Percentiles rank a stretch among this genome's conserved stretches.
phyloP scores from a whole-genome alignment of 2,888 invertebrate species.

The Rosalia funebris region DNA sequence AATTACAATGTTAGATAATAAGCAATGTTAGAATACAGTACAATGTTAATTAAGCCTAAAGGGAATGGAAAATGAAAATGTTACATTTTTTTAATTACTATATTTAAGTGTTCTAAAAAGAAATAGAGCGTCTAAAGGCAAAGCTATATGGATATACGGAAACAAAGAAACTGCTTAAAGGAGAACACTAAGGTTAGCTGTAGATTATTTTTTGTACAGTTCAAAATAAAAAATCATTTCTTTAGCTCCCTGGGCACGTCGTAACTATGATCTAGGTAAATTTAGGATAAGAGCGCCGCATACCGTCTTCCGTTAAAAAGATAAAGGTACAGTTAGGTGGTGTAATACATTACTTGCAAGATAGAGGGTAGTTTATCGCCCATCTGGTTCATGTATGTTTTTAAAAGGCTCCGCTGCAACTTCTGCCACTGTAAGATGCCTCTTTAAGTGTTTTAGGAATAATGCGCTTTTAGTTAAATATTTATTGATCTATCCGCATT shows the following conservation, averaged over 20 bases:
- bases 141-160: neutral
- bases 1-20: too few relatives aligned
- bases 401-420: conserved; percentile 19
- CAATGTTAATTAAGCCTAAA: too few relatives aligned
- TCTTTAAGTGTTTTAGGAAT: conserved; percentile 27
- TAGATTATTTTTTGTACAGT: neutral
- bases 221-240: neutral
- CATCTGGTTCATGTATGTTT: conserved; percentile 32
- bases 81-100: too few relatives aligned
- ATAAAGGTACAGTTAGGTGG: conserved; percentile 23
- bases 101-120: neutral
- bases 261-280: neutral
- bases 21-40: too few relatives aligned
- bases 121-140: neutral
- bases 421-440: conserved; percentile 27
- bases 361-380: conserved; percentile 22
- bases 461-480: conserved; percentile 26
- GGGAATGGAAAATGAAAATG: too few relatives aligned
- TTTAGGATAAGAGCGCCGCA: conserved; percentile 5
- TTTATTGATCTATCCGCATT: conserved; percentile 15
- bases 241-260: neutral
- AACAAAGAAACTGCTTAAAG: neutral
- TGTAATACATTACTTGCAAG: conserved; percentile 20
- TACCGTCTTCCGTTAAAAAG: conserved; percentile 8
- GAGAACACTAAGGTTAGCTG: neutral